These are phyloP conservation scores for Lymantria monacha DNA, from an alignment of 2,888 invertebrate genomes.

Conservation along the genomic window DNA sequence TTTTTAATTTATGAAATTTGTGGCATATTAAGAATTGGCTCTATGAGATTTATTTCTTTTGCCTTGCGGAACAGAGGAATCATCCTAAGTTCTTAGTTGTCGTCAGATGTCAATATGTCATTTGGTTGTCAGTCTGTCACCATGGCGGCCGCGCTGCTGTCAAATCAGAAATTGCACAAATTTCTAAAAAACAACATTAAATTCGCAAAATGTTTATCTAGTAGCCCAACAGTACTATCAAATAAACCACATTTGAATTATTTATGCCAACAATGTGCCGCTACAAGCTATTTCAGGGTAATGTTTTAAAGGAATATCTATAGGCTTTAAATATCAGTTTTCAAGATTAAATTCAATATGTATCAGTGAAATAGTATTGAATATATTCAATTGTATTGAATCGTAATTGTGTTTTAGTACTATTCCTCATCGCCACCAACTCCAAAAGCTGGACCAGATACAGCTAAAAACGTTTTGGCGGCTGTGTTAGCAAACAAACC, in stretches of 20 bases:
- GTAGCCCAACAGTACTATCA: conserved; percentile 44
- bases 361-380: conserved; percentile 3
- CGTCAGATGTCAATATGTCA: conserved; percentile 1
- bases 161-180: conserved; percentile 64
- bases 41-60: too few species aligned
- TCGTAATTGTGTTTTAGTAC: conserved; percentile 44
- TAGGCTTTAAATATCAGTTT: conserved; percentile 8
- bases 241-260: conserved; percentile 60
- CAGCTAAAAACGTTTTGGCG: conserved; percentile 77
- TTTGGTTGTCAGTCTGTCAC: conserved; percentile 44
- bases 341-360: conserved; percentile 10
- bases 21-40: too few species aligned
- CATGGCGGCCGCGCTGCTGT: conserved; percentile 73
- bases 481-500: conserved; percentile 76
- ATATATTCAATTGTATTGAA: conserved; percentile 6
- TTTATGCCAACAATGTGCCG: conserved; percentile 61
- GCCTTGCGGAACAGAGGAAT: too few species aligned
- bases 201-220: conserved; percentile 49
- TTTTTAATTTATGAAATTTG: too few species aligned
- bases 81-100: neutral
- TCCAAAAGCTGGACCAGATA: conserved; percentile 49
- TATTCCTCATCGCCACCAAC: conserved; percentile 55
- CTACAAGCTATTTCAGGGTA: conserved; percentile 63
- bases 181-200: conserved; percentile 61
- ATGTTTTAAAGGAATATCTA: conserved; percentile 16